Base-by-base conservation (phyloP, 2,888 invertebrate genomes). In the Ernsta delagoae region DNA sequence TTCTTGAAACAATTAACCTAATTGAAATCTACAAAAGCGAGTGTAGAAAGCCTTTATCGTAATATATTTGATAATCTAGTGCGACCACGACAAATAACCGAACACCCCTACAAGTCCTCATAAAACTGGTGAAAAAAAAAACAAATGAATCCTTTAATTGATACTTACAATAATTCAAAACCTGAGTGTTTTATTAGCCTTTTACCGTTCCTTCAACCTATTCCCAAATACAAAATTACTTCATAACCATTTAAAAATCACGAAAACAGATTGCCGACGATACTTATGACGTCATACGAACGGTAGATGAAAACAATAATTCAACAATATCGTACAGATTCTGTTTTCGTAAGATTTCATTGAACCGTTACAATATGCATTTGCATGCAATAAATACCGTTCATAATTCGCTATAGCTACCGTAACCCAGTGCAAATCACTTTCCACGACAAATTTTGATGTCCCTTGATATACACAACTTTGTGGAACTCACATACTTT, bases 311-410 rank as follows among this genome's bases (percentile, higher is more conserved):
- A n/a, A n/a, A n/a, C n/a, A n/a, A n/a, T n/a, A n/a, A n/a, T n/a
- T n/a, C 6, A 2, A 12, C 12, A 12, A 48, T 12, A 12, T 12
- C 48, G 50, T 50, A 6, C 36, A 6, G 7, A 57, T 34, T 39
- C 57, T 34, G 31, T 54, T n/a, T n/a, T 63, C 41, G 41, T 54
- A 24, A 54, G 39, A n/a, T 24, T 36, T 8, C 53, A 56, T 11
- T 56, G 3, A 31, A 41, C 67, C 54, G 71, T 77, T 73, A 78
- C 72, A 68, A 12, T 72, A 77, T 76, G 75, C 75, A 70, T 60
- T 72, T 77, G 80, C 88, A 88, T 89, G 88, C 88, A 87, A 81
- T 85, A 86, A 83, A 82, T 83, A 85, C 81, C 70, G 67, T 72
- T 70, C 63, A 71, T 39, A 43, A 72, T 50, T 39, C 68, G 72